Evolutionary conservation across 2,797 vertebrate genomes (phyloP), one percentile per base, ranked within the genome.

Genomic region (Tenualosa ilisha): DNA sequence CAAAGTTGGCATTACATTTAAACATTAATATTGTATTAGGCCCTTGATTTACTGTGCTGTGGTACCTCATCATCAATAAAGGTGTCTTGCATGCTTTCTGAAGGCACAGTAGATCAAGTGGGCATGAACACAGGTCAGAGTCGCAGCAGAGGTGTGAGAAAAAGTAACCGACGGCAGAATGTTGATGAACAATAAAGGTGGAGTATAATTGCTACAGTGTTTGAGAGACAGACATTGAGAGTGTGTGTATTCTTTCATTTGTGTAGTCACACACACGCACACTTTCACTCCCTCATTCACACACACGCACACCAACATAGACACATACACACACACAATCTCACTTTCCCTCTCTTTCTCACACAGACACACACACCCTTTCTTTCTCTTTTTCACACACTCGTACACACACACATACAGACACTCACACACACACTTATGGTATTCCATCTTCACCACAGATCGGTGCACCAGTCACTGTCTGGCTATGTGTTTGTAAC

Each of bases 401-500:
- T 4, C 65, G 17, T 31, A 37, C 65, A 43, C 68, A 75, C 68
- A 15, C 40, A 79, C 72, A 46, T 1, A 6, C 72, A 2, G 0
- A 22, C 17, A 17, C 37, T 40, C 13, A 43, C 75, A 83, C 65
- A 50, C 83, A 86, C 81, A 31, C 54, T 0, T 65, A 59, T 88
- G 63, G 46, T 49, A 15, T 65, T 53, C 24, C 84, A 15, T 85
- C 51, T 75, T 46, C 51, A 37, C 24, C 84, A 26, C 72, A 75
- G 54, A 83, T 43, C 0, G 13, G 81, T 81, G 87, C 68, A 59
- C 37, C 75, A 84, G 59, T 65, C 82, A 83, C 81, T 88, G 89
- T 91, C 85, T 91, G 90, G 90, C 90, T 90, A 88, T 86, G 8
- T 40, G 72, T 90, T 89, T 90, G 82, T 91, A 91, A 89, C 26